Percentiles rank a stretch among this genome's conserved stretches.
Conservation (phyloP, 2,113 vertebrate genomes). For the Toxostoma redivivum region DNA sequence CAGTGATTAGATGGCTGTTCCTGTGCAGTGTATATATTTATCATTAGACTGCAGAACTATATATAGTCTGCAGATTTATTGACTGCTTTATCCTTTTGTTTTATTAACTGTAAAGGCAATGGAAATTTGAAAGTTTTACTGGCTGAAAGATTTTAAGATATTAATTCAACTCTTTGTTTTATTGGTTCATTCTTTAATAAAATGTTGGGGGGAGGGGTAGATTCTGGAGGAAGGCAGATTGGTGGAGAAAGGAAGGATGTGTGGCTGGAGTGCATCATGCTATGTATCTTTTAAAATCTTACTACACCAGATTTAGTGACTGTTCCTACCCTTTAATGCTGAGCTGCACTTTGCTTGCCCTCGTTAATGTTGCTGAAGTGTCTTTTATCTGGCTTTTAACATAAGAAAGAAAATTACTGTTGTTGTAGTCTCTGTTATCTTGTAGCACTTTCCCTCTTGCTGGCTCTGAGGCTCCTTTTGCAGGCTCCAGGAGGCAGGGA, state of each 20-base stretch:
- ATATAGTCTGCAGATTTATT: neutral
- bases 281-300: neutral
- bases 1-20: neutral
- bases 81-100: neutral
- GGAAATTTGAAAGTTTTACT: neutral
- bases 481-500: neutral
- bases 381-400: neutral
- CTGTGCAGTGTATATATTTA: neutral
- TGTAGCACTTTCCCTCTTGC: neutral
- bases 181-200: neutral
- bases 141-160: neutral
- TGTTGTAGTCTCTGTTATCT: rapidly evolving
- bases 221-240: neutral
- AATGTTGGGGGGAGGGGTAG: neutral
- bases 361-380: neutral
- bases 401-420: neutral
- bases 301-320: neutral
- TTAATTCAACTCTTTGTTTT: neutral
- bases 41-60: neutral
- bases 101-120: neutral
- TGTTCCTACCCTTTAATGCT: neutral
- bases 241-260: neutral
- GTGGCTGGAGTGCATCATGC: neutral
- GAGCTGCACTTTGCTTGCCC: neutral
- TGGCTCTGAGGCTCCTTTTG: neutral